Evolutionary conservation across 2,113 vertebrate genomes (phyloP), one percentile per base, ranked within the genome.

Genomic region (Pavo muticus): DNA sequence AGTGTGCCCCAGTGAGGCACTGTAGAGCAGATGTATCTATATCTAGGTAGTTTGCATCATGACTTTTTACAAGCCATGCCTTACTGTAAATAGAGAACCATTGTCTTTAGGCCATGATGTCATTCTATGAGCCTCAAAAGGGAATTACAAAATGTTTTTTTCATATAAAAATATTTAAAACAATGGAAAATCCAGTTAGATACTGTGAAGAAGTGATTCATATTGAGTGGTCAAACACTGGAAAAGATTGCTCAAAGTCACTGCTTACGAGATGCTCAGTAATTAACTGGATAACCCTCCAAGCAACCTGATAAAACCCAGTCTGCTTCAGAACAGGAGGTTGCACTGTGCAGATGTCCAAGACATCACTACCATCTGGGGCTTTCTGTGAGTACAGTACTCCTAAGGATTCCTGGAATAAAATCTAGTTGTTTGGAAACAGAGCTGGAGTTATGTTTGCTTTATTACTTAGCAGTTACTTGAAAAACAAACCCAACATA

Each of bases 61-160:
- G 77, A 64, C 27, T 59, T 25, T 88, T 88, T 48, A 27, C n/a
- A 68, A 72, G 70, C 25, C 30, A 19, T 47, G 40, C 17, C 19
- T 52, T 56, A 7, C 19, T 64, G 47, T 68, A 20, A 72, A 60
- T 1, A 1, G 54, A 81, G n/a, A 91, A 47, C 65, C 0, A 0
- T 25, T 61, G 42, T 48, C n/a, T 69, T 52, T 39, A 50, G 24
- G 60, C 37, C n/a, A 29, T 1, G 0, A 1, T 18, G 27, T 40
- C 20, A 19, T 85, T 92, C 83, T 67, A 45, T 48, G 47, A 68
- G 9, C 60, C 21, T 71, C 56, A 39, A 11, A 56, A 29, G 35
- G 29, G 14, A 70, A 50, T 67, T 75, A 37, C 24, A 70, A 10
- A 13, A 45, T 45, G 5, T 4, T 13, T 57, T 68, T 91, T 88